phyloP scores from a whole-genome alignment of 35 echinoderm and acorn worm species.

The Heliocidaris erythrogramma region DNA sequence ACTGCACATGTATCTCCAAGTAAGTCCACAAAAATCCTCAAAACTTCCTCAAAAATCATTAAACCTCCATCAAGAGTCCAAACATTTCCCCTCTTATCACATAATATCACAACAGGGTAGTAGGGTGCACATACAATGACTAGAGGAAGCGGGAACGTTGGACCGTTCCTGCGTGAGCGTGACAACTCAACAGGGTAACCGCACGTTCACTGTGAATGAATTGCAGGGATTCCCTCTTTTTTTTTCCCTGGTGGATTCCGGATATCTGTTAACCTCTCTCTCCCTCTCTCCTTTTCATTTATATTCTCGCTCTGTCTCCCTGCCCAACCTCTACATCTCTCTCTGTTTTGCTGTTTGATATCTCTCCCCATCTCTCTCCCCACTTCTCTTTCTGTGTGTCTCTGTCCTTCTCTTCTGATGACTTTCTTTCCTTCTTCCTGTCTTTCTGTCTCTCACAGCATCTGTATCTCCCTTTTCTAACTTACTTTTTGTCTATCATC shows the following conservation, averaged over 20 bases:
- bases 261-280: not conserved
- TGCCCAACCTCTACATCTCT: no score
- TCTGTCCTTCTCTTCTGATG: no score
- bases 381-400: no score
- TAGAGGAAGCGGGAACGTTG: not conserved
- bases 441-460: no score
- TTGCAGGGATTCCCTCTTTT: not conserved
- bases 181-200: not conserved
- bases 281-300: no score
- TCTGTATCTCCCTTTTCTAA: no score
- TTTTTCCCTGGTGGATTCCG: not conserved
- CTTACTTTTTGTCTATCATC: no score
- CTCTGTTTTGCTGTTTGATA: no score
- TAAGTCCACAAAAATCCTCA: not conserved
- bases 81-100: not conserved
- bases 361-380: no score
- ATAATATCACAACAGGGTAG: not conserved
- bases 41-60: not conserved
- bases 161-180: not conserved
- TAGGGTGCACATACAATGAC: not conserved
- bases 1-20: not conserved
- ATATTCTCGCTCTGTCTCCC: no score
- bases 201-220: not conserved
- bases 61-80: not conserved
- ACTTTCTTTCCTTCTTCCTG: no score